Conservation (phyloP, 2,797 vertebrate species). For the Pachyuromys duprasi region DNA sequence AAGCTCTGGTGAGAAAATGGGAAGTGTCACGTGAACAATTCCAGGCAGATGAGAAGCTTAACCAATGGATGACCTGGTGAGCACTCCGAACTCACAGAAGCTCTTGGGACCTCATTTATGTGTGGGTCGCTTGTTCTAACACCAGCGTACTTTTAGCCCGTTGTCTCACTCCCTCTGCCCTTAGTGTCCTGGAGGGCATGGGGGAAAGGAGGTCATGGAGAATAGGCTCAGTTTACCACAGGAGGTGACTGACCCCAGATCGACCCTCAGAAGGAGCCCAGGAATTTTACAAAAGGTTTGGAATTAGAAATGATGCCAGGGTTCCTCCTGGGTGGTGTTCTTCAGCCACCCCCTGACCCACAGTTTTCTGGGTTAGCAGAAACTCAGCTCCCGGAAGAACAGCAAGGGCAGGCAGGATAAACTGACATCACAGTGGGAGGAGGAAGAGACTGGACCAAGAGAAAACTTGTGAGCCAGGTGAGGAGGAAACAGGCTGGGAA, state of each 20-base stretch:
- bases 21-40: conserved; percentile 34
- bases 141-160: neutral
- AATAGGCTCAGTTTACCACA: neutral
- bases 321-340: neutral
- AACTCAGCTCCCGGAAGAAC: neutral
- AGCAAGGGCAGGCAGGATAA: neutral
- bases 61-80: neutral
- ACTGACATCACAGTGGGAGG: neutral
- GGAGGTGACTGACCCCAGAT: neutral
- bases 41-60: conserved; percentile 42
- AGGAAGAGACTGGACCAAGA: neutral
- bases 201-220: neutral
- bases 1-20: conserved; percentile 90
- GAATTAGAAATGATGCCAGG: neutral
- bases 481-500: neutral
- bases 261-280: neutral
- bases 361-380: neutral
- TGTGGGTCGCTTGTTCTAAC: neutral
- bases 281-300: neutral
- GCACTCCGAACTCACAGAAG: neutral
- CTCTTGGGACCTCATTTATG: neutral
- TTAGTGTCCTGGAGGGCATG: neutral
- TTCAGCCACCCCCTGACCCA: neutral
- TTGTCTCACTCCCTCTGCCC: neutral
- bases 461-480: neutral